Percentiles rank a stretch among this genome's conserved stretches.
phyloP scores from a whole-genome alignment of 2,888 invertebrate species.

The Metopia argyrocephala region DNA sequence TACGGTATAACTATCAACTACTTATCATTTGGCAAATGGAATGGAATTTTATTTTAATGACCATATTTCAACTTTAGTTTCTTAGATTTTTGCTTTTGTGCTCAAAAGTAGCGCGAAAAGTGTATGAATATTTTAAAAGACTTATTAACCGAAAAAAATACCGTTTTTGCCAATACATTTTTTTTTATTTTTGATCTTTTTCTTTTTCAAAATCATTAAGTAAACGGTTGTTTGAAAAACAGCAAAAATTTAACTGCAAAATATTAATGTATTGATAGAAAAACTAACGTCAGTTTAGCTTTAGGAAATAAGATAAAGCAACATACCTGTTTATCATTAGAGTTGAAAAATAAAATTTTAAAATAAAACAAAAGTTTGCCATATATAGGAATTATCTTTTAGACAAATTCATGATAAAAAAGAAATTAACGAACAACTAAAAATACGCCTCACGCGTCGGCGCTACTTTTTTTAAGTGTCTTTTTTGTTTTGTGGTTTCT shows the following conservation, averaged over 20 bases:
- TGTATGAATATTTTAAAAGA: constrained; percentile 23
- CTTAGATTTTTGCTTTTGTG: not conserved
- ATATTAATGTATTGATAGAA: too few relatives aligned
- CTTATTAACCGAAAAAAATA: not conserved
- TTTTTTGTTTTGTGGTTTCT: not conserved
- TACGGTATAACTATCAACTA: not conserved
- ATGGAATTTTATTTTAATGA: constrained; percentile 37
- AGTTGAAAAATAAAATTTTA: not conserved
- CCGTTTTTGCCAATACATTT: constrained; percentile 10
- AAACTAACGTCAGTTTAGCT: constrained; percentile 38
- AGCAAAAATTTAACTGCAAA: not conserved
- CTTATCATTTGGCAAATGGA: constrained; percentile 3
- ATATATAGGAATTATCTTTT: constrained; percentile 24
- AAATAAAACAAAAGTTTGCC: not conserved
- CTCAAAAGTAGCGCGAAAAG: constrained; percentile 13
- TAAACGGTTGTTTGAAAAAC: constrained; percentile 31
- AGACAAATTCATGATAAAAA: constrained; percentile 41
- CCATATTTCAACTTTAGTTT: not conserved
- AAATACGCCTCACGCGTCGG: constrained; percentile 43
- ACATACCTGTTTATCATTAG: too few relatives aligned
- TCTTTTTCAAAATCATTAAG: constrained; percentile 38
- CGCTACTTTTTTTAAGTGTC: not conserved
- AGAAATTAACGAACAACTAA: not conserved
- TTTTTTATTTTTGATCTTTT: constrained; percentile 1
- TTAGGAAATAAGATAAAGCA: not conserved